Evolutionary conservation across 2,113 vertebrate genomes (phyloP).

Genomic region (Murina feae): DNA sequence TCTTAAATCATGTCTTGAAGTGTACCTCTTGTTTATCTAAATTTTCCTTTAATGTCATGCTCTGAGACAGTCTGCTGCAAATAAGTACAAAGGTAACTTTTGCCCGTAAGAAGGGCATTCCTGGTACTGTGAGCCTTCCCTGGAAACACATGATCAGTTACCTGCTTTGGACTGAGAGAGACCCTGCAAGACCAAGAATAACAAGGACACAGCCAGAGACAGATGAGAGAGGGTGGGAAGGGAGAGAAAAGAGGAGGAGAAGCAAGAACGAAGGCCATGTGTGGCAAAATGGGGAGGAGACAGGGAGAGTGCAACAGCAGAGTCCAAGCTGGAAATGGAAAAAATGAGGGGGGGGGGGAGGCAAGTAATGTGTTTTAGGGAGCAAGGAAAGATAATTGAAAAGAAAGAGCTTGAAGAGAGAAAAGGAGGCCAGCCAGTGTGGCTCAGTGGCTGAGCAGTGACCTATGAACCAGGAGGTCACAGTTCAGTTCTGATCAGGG

Average conservation of each 20-base stretch:
- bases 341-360: neutral
- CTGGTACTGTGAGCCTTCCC: neutral
- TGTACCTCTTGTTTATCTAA: neutral
- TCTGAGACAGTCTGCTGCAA: neutral
- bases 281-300: neutral
- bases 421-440: neutral
- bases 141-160: neutral
- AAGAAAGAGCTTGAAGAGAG: neutral
- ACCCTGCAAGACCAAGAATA: neutral
- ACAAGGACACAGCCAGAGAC: neutral
- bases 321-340: neutral
- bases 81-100: neutral
- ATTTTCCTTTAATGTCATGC: neutral
- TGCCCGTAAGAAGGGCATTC: neutral
- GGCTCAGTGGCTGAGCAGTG: too few species aligned
- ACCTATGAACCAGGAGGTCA: too few species aligned
- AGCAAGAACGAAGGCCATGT: neutral
- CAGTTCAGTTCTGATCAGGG: too few species aligned
- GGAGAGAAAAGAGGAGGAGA: too few species aligned
- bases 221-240: neutral
- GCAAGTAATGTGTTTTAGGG: neutral
- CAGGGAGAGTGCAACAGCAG: neutral
- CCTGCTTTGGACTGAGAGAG: neutral
- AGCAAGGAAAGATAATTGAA: neutral
- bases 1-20: neutral